Evolutionary conservation across 2,797 vertebrate genomes (phyloP).

Genomic region (Argentina silus): DNA sequence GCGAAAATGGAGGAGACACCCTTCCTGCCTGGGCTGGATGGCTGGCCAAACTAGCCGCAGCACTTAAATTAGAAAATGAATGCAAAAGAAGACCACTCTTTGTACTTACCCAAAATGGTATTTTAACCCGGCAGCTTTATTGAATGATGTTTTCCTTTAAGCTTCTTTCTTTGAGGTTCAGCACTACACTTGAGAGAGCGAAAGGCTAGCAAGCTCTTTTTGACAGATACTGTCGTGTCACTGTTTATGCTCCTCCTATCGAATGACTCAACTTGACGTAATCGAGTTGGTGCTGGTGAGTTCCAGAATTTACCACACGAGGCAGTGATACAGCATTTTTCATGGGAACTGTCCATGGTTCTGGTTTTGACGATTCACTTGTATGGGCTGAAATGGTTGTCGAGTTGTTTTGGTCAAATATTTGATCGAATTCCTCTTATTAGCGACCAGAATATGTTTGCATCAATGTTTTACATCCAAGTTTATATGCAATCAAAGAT

Average conservation of each 20-base stretch:
- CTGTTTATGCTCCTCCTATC: not conserved
- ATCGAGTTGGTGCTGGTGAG: slow-evolving; percentile 26
- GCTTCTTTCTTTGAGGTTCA: not conserved
- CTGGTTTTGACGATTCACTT: not conserved
- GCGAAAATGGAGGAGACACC: not conserved
- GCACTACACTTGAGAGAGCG: not conserved
- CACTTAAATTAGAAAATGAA: not conserved
- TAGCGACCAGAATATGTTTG: no score
- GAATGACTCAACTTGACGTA: slow-evolving; percentile 27
- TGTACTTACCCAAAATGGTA: not conserved
- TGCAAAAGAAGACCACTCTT: not conserved
- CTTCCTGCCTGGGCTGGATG: not conserved
- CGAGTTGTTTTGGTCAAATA: no score
- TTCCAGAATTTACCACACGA: slow-evolving; percentile 48
- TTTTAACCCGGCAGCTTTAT: not conserved
- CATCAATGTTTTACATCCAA: no score
- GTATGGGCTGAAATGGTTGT: no score
- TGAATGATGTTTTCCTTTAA: not conserved
- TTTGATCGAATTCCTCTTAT: no score
- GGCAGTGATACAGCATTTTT: slow-evolving; percentile 9
- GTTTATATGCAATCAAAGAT: no score
- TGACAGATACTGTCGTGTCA: slow-evolving; percentile 4
- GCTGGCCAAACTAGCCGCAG: no score
- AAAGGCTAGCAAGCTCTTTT: not conserved
- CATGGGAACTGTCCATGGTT: not conserved